Conservation (phyloP, 2,113 vertebrate species). For the Nesogale talazaci region DNA sequence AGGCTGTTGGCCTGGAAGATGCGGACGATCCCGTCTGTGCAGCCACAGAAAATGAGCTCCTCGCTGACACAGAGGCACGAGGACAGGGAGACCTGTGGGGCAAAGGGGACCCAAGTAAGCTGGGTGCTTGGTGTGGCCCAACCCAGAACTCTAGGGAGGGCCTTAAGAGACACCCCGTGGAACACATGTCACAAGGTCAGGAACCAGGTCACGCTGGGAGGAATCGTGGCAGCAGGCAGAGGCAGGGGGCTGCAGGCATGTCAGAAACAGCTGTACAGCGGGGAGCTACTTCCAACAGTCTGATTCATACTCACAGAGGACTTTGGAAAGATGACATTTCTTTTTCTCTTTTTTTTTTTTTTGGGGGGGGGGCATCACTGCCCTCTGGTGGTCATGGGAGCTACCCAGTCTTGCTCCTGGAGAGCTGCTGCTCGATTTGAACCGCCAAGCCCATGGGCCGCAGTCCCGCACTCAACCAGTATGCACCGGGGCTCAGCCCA, state of each 20-base stretch:
- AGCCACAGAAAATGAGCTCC: constrained; percentile 91
- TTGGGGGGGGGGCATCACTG: too few species aligned
- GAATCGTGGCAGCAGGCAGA: not conserved
- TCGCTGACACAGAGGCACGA: constrained; percentile 88
- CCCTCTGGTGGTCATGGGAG: too few species aligned
- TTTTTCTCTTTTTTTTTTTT: too few species aligned
- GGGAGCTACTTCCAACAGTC: not conserved
- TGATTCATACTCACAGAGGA: constrained; percentile 22
- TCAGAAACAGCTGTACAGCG: not conserved
- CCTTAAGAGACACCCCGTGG: not conserved
- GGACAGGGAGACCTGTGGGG: constrained; percentile 86
- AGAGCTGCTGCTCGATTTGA: too few species aligned
- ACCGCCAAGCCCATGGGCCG: too few species aligned
- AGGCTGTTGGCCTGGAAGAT: constrained; percentile 88
- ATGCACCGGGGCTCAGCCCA: too few species aligned
- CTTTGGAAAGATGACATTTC: not conserved
- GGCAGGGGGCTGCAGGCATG: not conserved
- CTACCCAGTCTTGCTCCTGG: too few species aligned
- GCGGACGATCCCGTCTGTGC: constrained; percentile 89
- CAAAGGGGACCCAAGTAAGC: not conserved
- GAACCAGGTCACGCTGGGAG: not conserved
- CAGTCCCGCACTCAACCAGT: too few species aligned
- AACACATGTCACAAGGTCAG: not conserved
- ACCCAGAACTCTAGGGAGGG: not conserved
- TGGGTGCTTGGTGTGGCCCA: not conserved